Conservation (phyloP, 2,113 vertebrate species). For the Sinocyclocheilus rhinocerous region DNA sequence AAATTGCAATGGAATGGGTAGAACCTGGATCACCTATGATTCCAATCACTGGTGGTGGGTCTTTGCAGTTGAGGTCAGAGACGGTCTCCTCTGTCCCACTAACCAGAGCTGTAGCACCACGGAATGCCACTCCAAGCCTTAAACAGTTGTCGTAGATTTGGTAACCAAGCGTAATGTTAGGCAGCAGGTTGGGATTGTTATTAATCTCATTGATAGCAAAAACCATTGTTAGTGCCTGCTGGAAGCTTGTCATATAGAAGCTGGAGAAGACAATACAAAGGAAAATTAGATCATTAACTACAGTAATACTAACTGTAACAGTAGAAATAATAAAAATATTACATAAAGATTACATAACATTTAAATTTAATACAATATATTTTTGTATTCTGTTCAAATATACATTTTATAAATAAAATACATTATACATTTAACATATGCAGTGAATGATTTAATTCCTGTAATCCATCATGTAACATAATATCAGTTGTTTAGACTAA, state of each 20-base stretch:
- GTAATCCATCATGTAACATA: not conserved
- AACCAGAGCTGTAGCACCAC: not conserved
- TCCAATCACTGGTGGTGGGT: not conserved
- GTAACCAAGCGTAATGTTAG: not conserved
- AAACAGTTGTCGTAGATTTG: not conserved
- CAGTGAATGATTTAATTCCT: not conserved
- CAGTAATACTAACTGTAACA: not conserved
- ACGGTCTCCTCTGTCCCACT: not conserved
- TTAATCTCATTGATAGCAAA: not conserved
- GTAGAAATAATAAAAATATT: not conserved
- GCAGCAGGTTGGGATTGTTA: not conserved
- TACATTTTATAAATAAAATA: no score
- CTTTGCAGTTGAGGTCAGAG: not conserved
- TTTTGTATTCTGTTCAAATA: not conserved
- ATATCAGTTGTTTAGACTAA: not conserved
- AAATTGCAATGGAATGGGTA: constrained; percentile 8
- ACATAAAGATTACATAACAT: not conserved
- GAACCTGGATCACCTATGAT: constrained; percentile 2
- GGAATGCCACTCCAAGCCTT: not conserved
- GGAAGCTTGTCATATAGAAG: constrained; percentile 8
- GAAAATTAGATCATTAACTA: not conserved
- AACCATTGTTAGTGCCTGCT: not conserved
- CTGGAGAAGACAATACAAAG: not conserved
- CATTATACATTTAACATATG: not conserved
- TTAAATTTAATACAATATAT: not conserved